phyloP scores from a whole-genome alignment of 2,113 vertebrate species.

The Agapornis roseicollis region DNA sequence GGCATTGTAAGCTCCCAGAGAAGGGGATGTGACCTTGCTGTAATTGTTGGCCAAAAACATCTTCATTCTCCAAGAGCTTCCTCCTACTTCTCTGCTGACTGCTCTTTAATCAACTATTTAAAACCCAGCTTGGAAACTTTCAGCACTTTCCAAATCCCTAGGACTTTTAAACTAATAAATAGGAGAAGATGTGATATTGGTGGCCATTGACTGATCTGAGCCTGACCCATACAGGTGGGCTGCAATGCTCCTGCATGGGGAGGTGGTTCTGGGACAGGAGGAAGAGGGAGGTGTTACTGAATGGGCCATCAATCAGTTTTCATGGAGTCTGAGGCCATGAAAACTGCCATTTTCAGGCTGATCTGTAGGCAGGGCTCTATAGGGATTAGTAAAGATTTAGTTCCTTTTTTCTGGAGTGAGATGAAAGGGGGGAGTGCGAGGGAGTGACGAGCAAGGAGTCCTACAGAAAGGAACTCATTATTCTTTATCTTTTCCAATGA shows the following conservation, averaged over 20 bases:
- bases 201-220: not conserved
- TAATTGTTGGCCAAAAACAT: not conserved
- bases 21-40: not conserved
- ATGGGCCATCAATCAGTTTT: not conserved
- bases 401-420: conserved; percentile 63
- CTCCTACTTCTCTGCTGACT: not conserved
- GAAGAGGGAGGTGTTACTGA: not conserved
- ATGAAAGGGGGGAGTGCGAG: conserved; percentile 48
- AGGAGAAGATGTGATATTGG: not conserved
- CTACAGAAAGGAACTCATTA: conserved; percentile 62
- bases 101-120: conserved; percentile 60
- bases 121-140: not conserved
- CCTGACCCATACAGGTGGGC: not conserved
- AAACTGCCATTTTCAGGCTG: not conserved
- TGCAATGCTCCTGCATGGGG: not conserved
- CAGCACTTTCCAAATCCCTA: not conserved
- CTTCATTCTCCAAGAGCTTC: not conserved
- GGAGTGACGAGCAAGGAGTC: not conserved
- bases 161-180: not conserved
- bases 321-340: not conserved
- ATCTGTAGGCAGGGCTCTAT: conserved; percentile 35
- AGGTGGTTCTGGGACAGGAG: not conserved
- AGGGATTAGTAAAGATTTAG: conserved; percentile 68
- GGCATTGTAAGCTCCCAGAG: not conserved
- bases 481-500: conserved; percentile 71